Evolutionary conservation across 1,140 invertebrate genomes (phyloP).

Genomic region (Nasonia vitripennis): DNA sequence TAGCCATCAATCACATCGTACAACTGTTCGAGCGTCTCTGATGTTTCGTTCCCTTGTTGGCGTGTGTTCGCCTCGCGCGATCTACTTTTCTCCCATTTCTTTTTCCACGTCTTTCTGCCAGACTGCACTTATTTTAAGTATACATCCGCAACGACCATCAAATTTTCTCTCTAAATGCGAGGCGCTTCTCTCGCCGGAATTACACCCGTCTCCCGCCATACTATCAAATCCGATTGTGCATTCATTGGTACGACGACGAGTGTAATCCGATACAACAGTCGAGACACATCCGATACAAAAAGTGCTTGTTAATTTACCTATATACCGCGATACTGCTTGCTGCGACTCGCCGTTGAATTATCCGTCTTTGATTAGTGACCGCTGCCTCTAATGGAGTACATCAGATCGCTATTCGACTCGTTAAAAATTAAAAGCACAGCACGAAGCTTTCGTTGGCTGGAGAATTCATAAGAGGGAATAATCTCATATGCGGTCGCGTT

Average conservation of each 20-base stretch:
- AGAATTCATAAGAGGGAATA: no score
- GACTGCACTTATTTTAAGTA: conserved; percentile 26
- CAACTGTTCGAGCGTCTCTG: background rate
- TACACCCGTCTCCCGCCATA: background rate
- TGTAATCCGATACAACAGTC: background rate
- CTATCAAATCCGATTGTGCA: background rate
- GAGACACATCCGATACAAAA: background rate
- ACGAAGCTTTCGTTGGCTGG: no score
- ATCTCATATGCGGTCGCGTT: no score
- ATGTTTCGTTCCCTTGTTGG: background rate
- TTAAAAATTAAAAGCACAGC: no score
- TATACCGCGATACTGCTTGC: background rate
- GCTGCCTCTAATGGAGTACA: no score
- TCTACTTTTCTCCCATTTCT: background rate
- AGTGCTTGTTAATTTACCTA: no score
- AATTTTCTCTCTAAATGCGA: background rate
- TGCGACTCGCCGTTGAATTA: background rate
- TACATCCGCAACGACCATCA: background rate
- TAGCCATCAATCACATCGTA: background rate
- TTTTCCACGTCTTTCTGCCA: background rate
- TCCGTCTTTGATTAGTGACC: no score
- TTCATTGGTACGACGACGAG: background rate
- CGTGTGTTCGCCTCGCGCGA: background rate
- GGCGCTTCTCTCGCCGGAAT: background rate
- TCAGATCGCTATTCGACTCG: no score